A percentile compares a stretch with the other conserved stretches of the same genome.
phyloP scores from a whole-genome alignment of 1,140 invertebrate species.

The Drosophila nannoptera region DNA sequence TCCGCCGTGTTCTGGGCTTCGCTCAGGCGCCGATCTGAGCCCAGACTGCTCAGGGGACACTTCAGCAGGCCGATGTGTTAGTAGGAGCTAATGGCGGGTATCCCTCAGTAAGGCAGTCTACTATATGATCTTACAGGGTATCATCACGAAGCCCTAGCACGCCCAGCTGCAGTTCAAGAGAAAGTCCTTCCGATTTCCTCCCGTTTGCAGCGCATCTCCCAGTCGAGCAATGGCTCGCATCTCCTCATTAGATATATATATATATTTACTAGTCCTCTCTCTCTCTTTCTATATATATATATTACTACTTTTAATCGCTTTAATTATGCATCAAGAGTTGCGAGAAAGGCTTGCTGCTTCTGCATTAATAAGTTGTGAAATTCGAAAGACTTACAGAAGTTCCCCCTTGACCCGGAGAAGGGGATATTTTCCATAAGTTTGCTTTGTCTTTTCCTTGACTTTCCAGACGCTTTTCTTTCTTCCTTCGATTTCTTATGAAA shows the following conservation, averaged over 20 bases:
- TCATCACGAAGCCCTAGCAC: too few species aligned
- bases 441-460: slow-evolving; percentile 6
- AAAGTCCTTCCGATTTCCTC: too few species aligned
- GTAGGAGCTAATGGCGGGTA: too few species aligned
- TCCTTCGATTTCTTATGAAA: neutral
- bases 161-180: too few species aligned
- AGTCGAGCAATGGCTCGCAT: too few species aligned
- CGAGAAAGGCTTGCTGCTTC: slow-evolving; percentile 1
- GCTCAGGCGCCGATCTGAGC: slow-evolving; percentile 1
- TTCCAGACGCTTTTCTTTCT: neutral
- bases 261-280: neutral
- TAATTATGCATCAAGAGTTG: slow-evolving; percentile 18
- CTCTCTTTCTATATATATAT: neutral
- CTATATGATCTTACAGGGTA: too few species aligned
- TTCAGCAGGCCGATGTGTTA: slow-evolving; percentile 39
- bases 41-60: slow-evolving; percentile 22
- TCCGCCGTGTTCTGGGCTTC: slow-evolving; percentile 40
- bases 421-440: slow-evolving; percentile 6
- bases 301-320: neutral
- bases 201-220: too few species aligned
- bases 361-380: slow-evolving; percentile 39
- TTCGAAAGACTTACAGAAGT: slow-evolving; percentile 5
- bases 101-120: too few species aligned
- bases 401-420: neutral
- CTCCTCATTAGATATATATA: neutral